Evolutionary conservation across 2,888 invertebrate genomes (phyloP).

Genomic region (Branchinecta sandiegonensis): DNA sequence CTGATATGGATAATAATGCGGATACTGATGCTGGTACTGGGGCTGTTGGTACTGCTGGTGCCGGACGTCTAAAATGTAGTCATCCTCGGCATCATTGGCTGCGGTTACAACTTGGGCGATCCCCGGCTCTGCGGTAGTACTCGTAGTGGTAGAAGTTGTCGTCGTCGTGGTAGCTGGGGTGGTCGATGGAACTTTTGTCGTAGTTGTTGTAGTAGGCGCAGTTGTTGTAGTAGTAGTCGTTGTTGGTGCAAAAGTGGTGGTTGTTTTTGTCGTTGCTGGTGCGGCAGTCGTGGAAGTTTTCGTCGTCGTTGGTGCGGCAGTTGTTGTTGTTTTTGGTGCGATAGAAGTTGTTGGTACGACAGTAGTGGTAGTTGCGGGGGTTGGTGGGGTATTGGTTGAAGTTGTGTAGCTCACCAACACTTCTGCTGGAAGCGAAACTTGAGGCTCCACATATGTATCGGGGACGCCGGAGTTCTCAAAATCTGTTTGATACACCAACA

Average conservation of each 20-base stretch:
- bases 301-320: not conserved
- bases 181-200: not conserved
- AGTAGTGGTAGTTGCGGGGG: constrained; percentile 5
- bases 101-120: not conserved
- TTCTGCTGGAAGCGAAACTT: too few species aligned
- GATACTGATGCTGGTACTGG: too few species aligned
- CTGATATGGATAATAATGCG: too few species aligned
- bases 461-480: too few species aligned
- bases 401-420: too few species aligned
- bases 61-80: too few species aligned
- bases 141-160: constrained; percentile 13
- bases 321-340: constrained; percentile 11
- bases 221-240: constrained; percentile 14
- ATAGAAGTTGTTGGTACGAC: not conserved
- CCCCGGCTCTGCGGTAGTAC: constrained; percentile 20
- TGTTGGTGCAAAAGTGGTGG: constrained; percentile 3
- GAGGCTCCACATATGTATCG: too few species aligned
- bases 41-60: too few species aligned
- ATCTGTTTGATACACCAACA: too few species aligned
- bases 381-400: too few species aligned
- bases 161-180: constrained; percentile 1
- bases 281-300: constrained; percentile 3
- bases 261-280: not conserved
- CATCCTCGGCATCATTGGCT: too few species aligned
- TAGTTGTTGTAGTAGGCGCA: constrained; percentile 10